These are phyloP conservation scores for Drosophila yooni DNA, from an alignment of 2,888 invertebrate species.

Conservation along the genomic window DNA sequence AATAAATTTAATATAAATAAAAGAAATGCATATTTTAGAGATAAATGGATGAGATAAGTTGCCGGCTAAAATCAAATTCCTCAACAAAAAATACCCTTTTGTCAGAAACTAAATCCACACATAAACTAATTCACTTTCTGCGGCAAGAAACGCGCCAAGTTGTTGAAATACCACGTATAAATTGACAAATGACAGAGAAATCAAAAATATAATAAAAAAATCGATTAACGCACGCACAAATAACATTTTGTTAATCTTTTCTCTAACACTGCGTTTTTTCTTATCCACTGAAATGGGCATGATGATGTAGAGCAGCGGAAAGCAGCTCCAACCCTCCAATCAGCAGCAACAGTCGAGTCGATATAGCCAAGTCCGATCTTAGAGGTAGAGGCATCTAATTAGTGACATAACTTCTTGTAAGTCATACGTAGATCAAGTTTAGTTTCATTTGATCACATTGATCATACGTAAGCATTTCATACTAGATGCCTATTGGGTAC, in stretches of 20 bases:
- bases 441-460: not conserved
- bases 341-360: not conserved
- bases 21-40: not conserved
- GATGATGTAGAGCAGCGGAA: not conserved
- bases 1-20: not conserved
- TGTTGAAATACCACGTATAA: conserved; percentile 38
- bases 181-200: conserved; percentile 22
- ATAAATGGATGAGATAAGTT: not conserved
- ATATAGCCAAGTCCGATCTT: not conserved
- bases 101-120: not conserved
- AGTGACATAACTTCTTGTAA: not conserved
- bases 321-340: not conserved
- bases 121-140: not conserved
- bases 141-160: conserved; percentile 12
- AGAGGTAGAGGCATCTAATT: not conserved
- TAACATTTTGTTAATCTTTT: conserved; percentile 35
- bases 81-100: not conserved
- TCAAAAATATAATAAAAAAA: conserved; percentile 19
- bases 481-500: not conserved
- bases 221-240: conserved; percentile 41
- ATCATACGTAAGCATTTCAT: not conserved
- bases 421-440: not conserved
- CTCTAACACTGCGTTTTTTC: conserved; percentile 34
- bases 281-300: not conserved
- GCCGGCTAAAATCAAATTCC: not conserved